A percentile compares a stretch with the other conserved stretches of the same genome.
Conservation (phyloP, 2,113 vertebrate species). For the Tursiops truncatus region DNA sequence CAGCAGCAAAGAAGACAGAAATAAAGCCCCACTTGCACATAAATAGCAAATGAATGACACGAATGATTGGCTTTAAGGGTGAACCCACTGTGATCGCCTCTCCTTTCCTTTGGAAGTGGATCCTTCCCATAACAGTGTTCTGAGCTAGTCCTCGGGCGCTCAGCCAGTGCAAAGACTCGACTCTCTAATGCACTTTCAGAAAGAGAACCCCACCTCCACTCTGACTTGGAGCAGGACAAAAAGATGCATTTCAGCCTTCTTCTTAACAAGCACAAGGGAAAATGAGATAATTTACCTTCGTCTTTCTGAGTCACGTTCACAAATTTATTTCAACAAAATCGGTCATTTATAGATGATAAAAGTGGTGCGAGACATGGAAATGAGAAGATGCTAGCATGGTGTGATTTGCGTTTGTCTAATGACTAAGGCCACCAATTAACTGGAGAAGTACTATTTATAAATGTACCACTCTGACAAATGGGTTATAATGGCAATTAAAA, state of each 20-base stretch:
- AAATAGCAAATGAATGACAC: not conserved
- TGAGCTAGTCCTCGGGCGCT: not conserved
- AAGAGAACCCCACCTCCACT: slow-evolving; percentile 1
- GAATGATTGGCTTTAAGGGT: not conserved
- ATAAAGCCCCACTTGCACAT: not conserved
- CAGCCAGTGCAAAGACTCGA: not conserved
- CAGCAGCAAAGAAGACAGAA: not conserved
- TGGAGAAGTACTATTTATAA: slow-evolving; percentile 74
- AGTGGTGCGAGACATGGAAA: slow-evolving; percentile 65
- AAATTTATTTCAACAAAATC: slow-evolving; percentile 75
- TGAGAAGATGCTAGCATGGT: slow-evolving; percentile 64
- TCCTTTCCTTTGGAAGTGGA: not conserved
- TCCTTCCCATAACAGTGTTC: not conserved
- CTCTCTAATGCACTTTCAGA: slow-evolving; percentile 41
- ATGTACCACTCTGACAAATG: slow-evolving; percentile 74
- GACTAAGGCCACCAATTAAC: slow-evolving; percentile 74
- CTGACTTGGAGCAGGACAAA: slow-evolving; percentile 48
- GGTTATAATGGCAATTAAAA: slow-evolving; percentile 70
- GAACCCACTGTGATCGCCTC: not conserved
- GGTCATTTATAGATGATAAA: slow-evolving; percentile 68
- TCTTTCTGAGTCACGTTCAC: slow-evolving; percentile 70
- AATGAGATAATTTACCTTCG: slow-evolving; percentile 74
- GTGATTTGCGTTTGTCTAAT: slow-evolving; percentile 65
- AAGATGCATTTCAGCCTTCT: slow-evolving; percentile 45
- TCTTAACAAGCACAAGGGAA: slow-evolving; percentile 65